These are phyloP conservation scores for Vidua macroura DNA, from an alignment of 2,113 vertebrate species.

Conservation along the genomic window DNA sequence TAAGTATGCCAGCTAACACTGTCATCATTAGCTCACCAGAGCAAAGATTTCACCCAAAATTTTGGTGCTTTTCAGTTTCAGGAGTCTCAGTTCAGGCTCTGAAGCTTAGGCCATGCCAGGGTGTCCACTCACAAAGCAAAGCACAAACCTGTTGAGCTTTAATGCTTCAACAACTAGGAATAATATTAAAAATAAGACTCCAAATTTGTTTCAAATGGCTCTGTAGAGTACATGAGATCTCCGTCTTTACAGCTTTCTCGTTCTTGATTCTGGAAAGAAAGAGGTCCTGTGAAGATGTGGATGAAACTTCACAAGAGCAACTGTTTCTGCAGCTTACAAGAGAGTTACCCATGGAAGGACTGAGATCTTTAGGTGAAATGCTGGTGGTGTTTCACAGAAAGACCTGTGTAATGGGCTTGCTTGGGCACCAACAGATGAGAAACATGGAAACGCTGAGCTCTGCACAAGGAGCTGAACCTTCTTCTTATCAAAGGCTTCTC, in stretches of 20 bases:
- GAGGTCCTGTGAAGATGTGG: neutral
- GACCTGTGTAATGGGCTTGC: neutral
- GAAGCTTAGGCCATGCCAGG: neutral
- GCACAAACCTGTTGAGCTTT: neutral
- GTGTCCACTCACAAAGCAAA: fast-evolving
- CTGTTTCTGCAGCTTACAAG: neutral
- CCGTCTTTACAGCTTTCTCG: neutral
- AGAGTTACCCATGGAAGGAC: neutral
- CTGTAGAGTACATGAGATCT: neutral
- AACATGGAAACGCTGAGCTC: neutral
- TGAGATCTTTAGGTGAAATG: neutral
- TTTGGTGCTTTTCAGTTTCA: neutral
- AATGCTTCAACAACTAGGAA: neutral
- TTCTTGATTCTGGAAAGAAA: neutral
- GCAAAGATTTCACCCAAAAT: neutral
- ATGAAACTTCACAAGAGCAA: neutral
- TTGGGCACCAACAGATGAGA: fast-evolving
- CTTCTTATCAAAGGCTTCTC: neutral
- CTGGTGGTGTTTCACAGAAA: neutral
- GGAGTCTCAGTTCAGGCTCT: neutral
- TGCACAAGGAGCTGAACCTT: neutral
- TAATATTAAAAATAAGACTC: neutral
- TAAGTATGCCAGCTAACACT: neutral
- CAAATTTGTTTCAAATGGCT: neutral
- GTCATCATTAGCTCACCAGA: neutral